Evolutionary conservation across 1,140 invertebrate species (phyloP), one percentile per base, ranked within the genome.

Genomic region (Papilio glaucus): DNA sequence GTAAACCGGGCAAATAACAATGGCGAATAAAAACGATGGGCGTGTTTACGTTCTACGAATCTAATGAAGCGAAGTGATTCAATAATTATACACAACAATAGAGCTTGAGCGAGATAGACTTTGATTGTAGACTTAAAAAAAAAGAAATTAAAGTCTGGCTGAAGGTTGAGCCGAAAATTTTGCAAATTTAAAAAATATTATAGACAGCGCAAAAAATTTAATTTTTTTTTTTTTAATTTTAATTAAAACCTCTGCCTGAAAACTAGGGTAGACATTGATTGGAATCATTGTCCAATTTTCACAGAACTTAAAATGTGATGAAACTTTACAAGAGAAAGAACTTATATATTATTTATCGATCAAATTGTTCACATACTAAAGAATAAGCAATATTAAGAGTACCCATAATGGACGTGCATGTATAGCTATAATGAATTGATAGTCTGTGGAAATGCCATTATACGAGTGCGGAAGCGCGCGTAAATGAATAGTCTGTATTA

Each of bases 11-110:
- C 49, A 13, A 57, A 57, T 57, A 57, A 57, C 49, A 57, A 57
- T 57, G 49, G 49, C 49, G 49, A 57, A 57, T 57, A 57, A 57
- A 57, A 57, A 57, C 10, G 39, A 41, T 41, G 49, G 49, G 49
- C 49, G 49, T 57, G 49, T 57, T 57, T 13, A 57, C 18, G 10
- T 57, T 57, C 49, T 13, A 57, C 49, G 49, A 57, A 57, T 24
- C 49, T 57, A 57, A 57, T 57, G 49, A 57, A 57, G 21, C 49
- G 49, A 57, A 57, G 21, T 57, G 49, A 57, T 57, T 57, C 5
- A 4, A 57, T 57, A 57, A 57, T 57, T 57, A 57, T 57, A 26
- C 24, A 57, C 21, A 53, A 53, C 18, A 57, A 57, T 57, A 26
- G 49, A 12, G 2, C 49, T 57, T 57, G 49, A 24, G 24, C 1